Percentiles rank a stretch among this genome's conserved stretches.
phyloP scores from a whole-genome alignment of 2,888 invertebrate species.

The Camptogramma bilineatum region DNA sequence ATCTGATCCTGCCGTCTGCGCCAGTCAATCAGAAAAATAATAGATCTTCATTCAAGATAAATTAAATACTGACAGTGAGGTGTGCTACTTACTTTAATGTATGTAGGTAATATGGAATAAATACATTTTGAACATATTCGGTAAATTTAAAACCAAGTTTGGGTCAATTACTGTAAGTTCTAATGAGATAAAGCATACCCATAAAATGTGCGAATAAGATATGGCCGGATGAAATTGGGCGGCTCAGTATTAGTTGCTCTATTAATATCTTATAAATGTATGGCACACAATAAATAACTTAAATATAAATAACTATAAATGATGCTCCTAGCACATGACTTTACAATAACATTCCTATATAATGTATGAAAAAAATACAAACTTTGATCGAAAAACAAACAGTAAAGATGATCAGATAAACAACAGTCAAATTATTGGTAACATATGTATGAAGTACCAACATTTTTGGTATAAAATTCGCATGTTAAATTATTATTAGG shows the following conservation, averaged over 20 bases:
- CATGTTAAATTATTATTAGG: not conserved
- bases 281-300: not conserved
- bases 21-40: not conserved
- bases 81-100: not conserved
- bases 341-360: not conserved
- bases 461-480: not conserved
- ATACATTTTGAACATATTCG: too few relatives aligned
- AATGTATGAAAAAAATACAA: not conserved
- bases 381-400: not conserved
- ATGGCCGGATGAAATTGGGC: not conserved
- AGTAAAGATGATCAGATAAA: not conserved
- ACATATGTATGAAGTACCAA: not conserved
- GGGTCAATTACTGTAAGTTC: not conserved
- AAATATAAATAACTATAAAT: slow-evolving; percentile 2
- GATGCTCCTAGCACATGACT: not conserved
- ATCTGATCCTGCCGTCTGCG: slow-evolving; percentile 4
- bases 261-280: slow-evolving; percentile 1
- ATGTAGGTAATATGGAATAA: not conserved
- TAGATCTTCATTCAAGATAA: not conserved
- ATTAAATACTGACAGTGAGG: not conserved
- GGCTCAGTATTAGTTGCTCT: not conserved
- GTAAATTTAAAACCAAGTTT: not conserved
- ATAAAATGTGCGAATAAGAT: too few relatives aligned
- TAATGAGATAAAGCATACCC: not conserved
- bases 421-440: not conserved